These are phyloP conservation scores for Pocota personata DNA, from an alignment of 2,888 invertebrate genomes.

Conservation along the genomic window DNA sequence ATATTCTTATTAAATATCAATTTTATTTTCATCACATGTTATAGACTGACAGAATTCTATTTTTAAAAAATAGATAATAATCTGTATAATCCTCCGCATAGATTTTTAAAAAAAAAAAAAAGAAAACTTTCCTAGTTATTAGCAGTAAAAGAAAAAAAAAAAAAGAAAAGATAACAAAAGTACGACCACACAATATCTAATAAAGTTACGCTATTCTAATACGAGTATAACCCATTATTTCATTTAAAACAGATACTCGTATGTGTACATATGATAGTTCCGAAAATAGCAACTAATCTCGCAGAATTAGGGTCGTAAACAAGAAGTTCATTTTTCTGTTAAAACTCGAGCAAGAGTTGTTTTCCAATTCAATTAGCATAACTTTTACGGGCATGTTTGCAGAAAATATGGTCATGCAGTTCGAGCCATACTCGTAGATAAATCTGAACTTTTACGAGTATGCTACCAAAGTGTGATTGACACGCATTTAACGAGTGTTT, in stretches of 20 bases:
- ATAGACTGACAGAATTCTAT: background rate
- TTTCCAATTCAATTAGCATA: background rate
- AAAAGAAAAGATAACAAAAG: background rate
- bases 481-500: background rate
- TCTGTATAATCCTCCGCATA: background rate
- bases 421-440: background rate
- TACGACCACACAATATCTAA: background rate
- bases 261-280: too few relatives aligned
- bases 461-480: background rate
- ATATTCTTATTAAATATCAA: background rate
- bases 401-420: background rate
- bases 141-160: background rate
- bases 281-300: background rate
- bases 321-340: background rate
- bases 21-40: background rate
- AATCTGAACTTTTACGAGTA: background rate
- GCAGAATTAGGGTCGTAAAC: background rate
- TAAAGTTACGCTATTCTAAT: too few relatives aligned
- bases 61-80: too few relatives aligned
- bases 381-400: background rate
- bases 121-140: background rate
- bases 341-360: background rate
- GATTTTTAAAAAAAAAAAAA: too few relatives aligned
- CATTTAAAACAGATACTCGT: background rate
- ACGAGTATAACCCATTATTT: background rate